Base-by-base conservation (phyloP, 2,888 invertebrate genomes). In the Tortrix viridana region DNA sequence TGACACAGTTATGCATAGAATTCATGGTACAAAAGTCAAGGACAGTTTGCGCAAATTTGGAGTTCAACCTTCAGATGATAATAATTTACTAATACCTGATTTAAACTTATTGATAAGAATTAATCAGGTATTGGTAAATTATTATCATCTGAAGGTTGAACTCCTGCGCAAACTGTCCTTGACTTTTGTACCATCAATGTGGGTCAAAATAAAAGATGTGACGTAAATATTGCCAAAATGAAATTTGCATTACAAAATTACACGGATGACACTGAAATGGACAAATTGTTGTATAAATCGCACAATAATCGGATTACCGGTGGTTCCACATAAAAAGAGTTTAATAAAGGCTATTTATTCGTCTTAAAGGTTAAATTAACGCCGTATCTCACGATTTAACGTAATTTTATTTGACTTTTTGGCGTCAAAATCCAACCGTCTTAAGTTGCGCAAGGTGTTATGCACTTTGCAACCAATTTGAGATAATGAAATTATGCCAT, bases 391-490 rank as follows among this genome's bases (percentile, higher is more conserved):
- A 43, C 32, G 58, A 58, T 58, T 63, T 47, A n/a, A 47, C 26
- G 58, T 53, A 48, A 63, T 58, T 53, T 57, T 9, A 16, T 47
- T 14, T 18, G 26, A 44, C 16, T 26, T 12, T 22, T 16, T 7
- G 53, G 53, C 43, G 49, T 41, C 57, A 26, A n/a, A 7, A 26
- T 44, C 23, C 7, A 41, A 16, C 41, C 63, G 53, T 63, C 63
- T 43, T 63, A 32, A 52, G 16, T 62, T 58, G 32, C 22, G 47
- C 18, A 63, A 63, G 26, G 20, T 38, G 43, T 61, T 41, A 58
- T 58, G 53, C 53, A 48, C 53, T 41, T 57, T 53, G 53, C 57
- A 44, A 53, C 50, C 46, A 63, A 44, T 47, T 52, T 47, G 47
- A 53, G 46, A 46, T 16, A 19, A 22, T 14, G 43, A 52, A 53